Conservation (phyloP, 2,113 vertebrate species). For the Plecotus auritus region DNA sequence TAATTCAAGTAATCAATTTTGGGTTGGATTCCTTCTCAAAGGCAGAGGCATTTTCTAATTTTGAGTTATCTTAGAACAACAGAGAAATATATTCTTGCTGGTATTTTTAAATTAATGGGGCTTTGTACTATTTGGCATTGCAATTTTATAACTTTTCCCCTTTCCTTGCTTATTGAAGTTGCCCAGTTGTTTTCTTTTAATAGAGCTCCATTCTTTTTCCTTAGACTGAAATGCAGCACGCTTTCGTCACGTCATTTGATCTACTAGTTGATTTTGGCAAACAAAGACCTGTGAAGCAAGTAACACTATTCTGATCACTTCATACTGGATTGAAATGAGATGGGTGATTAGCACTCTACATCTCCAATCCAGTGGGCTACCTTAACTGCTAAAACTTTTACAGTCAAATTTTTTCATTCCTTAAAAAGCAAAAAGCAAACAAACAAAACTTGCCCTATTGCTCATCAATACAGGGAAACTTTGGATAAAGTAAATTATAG, state of each 20-base stretch:
- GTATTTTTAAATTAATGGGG: neutral
- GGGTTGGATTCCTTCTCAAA: neutral
- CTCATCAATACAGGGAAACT: neutral
- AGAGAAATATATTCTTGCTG: neutral
- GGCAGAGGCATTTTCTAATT: neutral
- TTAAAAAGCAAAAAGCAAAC: neutral
- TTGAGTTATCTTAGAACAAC: neutral
- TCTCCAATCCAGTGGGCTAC: neutral
- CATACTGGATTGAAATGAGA: neutral
- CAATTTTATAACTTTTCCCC: neutral
- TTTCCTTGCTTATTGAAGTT: neutral
- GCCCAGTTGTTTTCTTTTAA: neutral
- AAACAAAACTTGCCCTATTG: neutral
- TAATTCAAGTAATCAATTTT: neutral
- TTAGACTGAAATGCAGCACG: neutral
- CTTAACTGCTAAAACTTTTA: neutral
- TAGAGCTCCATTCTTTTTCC: neutral
- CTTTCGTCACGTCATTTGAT: neutral
- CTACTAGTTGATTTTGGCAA: neutral
- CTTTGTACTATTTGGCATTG: neutral
- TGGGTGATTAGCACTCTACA: neutral
- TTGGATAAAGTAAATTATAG: constrained; percentile 29
- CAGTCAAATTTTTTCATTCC: neutral
- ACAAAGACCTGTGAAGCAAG: neutral
- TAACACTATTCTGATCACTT: neutral